Base-by-base conservation (phyloP, 2,113 vertebrate species). In the Gymnocephalus cernua region DNA sequence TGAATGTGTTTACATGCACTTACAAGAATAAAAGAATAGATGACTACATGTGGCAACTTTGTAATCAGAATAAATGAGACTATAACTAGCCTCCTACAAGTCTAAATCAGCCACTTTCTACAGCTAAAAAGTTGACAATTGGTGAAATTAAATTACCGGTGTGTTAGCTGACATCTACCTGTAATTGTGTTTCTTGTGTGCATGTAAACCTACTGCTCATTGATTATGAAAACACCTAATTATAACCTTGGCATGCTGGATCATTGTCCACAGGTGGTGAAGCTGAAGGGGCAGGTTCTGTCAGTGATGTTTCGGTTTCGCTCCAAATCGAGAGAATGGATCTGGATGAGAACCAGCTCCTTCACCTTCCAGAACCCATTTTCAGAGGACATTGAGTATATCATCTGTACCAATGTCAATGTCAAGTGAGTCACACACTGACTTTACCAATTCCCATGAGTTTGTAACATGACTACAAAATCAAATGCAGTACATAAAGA, bases 351-450 rank as follows among this genome's bases (percentile, higher is more conserved):
- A 89, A 99, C 97, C 51, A 99, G 97, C 94, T 98, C 97, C 44
- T 99, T 99, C 91, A 98, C 98, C 88, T 99, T 99, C 96, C 98
- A 99, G 94, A 99, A 99, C 90, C 98, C 98, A 1, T 99, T 97
- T 93, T 99, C 98, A 0, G 98, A 99, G 80, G 98, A 99, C 89
- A 98, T 99, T 0, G 98, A 99, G 90, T 99, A 99, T 88, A 97
- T 99, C 94, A 99, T 99, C 95, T 99, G 98, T 80, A 99, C 98
- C 94, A 99, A 99, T 87, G 96, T 97, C 90, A 99, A 96, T 1
- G 97, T 99, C 93, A 99, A 99, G 98, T 99, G 95, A 88, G 98
- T 96, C 32, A 12, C 19, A 8, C 25, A 1, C 12, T 32, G 19
- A 53, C 51, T 82, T 71, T 35, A 16, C 11, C 27, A 58, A 45